These are phyloP conservation scores for Sturnus vulgaris DNA, from an alignment of 2,113 vertebrate species.

Conservation along the genomic window DNA sequence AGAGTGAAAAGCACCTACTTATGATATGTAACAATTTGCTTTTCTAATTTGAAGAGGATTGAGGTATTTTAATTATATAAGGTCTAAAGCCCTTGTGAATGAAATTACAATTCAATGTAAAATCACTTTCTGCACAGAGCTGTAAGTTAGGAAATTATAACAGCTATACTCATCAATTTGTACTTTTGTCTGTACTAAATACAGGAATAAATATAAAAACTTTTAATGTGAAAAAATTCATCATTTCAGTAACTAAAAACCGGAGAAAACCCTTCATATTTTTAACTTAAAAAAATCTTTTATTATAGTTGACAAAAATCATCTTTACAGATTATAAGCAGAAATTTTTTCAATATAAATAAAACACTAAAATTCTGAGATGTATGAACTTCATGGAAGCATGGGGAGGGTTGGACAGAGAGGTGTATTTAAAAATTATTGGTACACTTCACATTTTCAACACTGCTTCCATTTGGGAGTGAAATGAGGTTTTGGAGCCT, in stretches of 20 bases:
- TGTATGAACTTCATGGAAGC: neutral
- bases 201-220: neutral
- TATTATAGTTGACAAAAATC: neutral
- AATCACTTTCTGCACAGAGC: slow-evolving; percentile 66
- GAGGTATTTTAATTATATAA: slow-evolving; percentile 81
- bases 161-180: slow-evolving; percentile 62
- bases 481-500: neutral
- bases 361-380: neutral
- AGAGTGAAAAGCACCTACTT: slow-evolving; percentile 81
- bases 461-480: slow-evolving; percentile 56
- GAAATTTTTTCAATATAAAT: neutral
- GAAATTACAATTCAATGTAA: slow-evolving; percentile 68
- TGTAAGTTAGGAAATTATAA: slow-evolving; percentile 64
- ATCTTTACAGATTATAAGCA: neutral
- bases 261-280: neutral
- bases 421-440: slow-evolving; percentile 21
- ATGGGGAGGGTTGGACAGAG: neutral
- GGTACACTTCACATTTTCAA: slow-evolving; percentile 33
- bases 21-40: slow-evolving; percentile 85
- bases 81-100: slow-evolving; percentile 70
- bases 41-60: slow-evolving; percentile 84
- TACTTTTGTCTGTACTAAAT: neutral
- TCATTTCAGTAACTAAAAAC: neutral
- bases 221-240: neutral
- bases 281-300: neutral